These are phyloP conservation scores for Rhagonycha fulva DNA, from an alignment of 2,888 invertebrate genomes.

Conservation along the genomic window DNA sequence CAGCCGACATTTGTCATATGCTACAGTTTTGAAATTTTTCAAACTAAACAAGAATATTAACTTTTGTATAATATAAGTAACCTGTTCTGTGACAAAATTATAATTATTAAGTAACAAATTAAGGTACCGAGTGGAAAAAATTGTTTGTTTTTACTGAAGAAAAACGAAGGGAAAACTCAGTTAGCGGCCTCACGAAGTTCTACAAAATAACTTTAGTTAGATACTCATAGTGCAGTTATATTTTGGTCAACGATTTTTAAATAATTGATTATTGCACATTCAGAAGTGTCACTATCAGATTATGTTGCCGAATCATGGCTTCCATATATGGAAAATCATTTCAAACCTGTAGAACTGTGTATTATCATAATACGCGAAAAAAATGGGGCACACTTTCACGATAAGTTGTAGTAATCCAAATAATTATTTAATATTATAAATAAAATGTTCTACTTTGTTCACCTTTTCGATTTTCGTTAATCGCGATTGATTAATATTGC, in stretches of 20 bases:
- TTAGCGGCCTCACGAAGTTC: not conserved
- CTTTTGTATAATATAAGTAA: not conserved
- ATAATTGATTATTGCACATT: slow-evolving; percentile 27
- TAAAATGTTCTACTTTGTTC: slow-evolving; percentile 4
- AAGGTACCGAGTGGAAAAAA: not conserved
- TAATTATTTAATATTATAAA: slow-evolving; percentile 8
- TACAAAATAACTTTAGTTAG: slow-evolving; percentile 8
- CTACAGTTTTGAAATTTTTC: not conserved
- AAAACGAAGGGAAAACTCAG: not conserved
- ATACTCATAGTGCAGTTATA: slow-evolving; percentile 11
- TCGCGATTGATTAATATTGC: slow-evolving; percentile 20
- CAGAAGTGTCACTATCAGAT: slow-evolving; percentile 24
- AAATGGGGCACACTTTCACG: slow-evolving; percentile 33
- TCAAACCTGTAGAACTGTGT: slow-evolving; percentile 27
- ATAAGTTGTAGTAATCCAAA: slow-evolving; percentile 25
- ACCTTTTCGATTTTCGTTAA: slow-evolving; percentile 21
- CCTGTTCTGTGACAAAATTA: not conserved
- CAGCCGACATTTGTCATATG: not conserved
- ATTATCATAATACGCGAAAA: slow-evolving; percentile 28
- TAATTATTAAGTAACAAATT: not conserved
- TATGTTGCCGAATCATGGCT: slow-evolving; percentile 29
- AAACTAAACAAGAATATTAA: not conserved
- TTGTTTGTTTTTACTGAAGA: not conserved
- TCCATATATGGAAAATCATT: slow-evolving; percentile 32
- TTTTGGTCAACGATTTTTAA: slow-evolving; percentile 7